A percentile compares a stretch with the other conserved stretches of the same genome.
phyloP scores from a whole-genome alignment of 1,140 invertebrate species.

The Telenomus remus region DNA sequence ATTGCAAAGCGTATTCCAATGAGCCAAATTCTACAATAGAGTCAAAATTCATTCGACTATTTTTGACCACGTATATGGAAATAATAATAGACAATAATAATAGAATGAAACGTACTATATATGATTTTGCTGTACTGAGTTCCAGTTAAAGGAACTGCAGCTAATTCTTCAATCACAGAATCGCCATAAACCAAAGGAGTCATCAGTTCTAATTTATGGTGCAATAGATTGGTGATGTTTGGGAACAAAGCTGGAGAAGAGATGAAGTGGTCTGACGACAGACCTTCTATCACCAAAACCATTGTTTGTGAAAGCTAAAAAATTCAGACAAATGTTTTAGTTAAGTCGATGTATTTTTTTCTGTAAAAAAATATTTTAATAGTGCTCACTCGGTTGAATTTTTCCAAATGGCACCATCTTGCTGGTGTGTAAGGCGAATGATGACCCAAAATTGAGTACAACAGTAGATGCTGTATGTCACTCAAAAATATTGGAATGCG shows the following conservation, averaged over 20 bases:
- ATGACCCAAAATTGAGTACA: conserved; percentile 85
- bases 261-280: conserved; percentile 84
- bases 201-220: conserved; percentile 82
- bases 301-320: conserved; percentile 78
- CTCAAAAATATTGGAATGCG: conserved; percentile 86
- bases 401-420: conserved; percentile 88
- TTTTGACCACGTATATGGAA: too few species aligned
- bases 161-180: conserved; percentile 84
- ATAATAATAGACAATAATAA: too few species aligned
- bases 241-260: conserved; percentile 80
- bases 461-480: conserved; percentile 88
- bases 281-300: conserved; percentile 85
- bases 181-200: conserved; percentile 83
- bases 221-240: conserved; percentile 78
- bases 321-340: neutral
- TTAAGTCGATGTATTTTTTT: too few species aligned
- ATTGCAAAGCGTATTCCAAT: conserved; percentile 80
- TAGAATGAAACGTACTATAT: conserved; percentile 63
- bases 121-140: conserved; percentile 80
- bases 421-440: conserved; percentile 80
- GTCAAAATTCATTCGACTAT: neutral
- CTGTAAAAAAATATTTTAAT: neutral
- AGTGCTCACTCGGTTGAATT: conserved; percentile 78
- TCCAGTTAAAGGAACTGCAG: conserved; percentile 83
- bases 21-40: conserved; percentile 78